Conservation (phyloP, 2,888 invertebrate genomes). For the Melolontha melolontha region DNA sequence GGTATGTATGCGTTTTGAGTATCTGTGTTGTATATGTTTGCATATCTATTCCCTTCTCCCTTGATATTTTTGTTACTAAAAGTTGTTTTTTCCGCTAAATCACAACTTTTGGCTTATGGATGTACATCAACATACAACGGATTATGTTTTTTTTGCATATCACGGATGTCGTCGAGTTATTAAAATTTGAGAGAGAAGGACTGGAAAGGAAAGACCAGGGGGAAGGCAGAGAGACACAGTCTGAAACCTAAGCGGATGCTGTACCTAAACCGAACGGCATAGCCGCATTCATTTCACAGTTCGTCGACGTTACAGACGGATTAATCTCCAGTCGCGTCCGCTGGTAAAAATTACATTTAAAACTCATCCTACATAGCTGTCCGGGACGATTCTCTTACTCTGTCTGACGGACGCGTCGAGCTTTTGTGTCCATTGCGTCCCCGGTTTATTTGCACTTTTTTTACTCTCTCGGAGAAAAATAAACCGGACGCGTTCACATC, state of each 20-base stretch:
- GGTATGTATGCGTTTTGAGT: no score
- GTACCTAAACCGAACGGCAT: constrained; percentile 9
- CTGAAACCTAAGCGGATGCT: not conserved
- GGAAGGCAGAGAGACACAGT: no score
- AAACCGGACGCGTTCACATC: constrained; percentile 27
- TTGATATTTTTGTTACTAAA: no score
- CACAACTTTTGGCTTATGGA: no score
- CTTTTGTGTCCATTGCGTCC: constrained; percentile 12
- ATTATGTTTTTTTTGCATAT: no score
- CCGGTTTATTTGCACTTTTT: constrained; percentile 24
- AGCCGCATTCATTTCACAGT: constrained; percentile 18
- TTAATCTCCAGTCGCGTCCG: constrained; percentile 19
- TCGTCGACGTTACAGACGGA: constrained; percentile 16
- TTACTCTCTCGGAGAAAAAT: constrained; percentile 10
- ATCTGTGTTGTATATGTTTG: no score
- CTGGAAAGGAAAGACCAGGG: no score
- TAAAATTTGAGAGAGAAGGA: no score
- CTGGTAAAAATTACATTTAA: constrained; percentile 20
- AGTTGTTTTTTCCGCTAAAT: no score
- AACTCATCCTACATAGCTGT: not conserved
- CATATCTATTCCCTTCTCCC: no score
- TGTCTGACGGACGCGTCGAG: not conserved
- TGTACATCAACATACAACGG: no score
- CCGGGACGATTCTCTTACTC: constrained; percentile 1
- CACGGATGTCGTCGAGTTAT: no score